Percentiles rank a stretch among this genome's conserved stretches.
These are phyloP conservation scores for Augochlora pura DNA, from an alignment of 1,140 invertebrate species.

Conservation along the genomic window DNA sequence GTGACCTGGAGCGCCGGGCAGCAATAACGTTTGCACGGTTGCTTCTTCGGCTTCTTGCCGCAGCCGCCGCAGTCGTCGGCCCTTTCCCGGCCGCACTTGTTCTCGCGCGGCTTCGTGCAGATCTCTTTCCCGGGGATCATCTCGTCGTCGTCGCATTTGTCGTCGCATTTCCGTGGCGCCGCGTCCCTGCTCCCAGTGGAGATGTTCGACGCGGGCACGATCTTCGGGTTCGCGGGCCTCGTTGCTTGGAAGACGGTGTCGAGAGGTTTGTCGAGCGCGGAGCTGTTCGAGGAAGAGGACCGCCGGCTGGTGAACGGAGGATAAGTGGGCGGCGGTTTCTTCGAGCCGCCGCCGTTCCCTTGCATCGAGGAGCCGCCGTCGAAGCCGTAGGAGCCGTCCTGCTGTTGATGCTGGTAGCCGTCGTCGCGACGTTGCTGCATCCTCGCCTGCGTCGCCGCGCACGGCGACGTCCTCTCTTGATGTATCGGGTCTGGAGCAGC, in stretches of 20 bases:
- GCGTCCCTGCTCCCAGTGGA: background rate
- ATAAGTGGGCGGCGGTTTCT: background rate
- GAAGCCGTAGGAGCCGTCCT: background rate
- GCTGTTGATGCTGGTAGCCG: background rate
- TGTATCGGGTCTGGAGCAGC: fast-evolving
- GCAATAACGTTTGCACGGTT: conserved; percentile 34
- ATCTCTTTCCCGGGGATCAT: background rate
- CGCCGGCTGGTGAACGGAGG: background rate
- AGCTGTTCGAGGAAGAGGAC: conserved; percentile 22
- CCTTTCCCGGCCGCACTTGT: background rate
- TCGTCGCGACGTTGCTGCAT: background rate
- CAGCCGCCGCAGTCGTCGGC: background rate
- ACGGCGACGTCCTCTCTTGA: background rate
- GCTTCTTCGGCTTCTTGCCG: background rate
- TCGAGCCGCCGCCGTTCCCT: background rate
- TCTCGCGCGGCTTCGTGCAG: conserved; percentile 1
- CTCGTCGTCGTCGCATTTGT: background rate
- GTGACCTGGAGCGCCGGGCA: background rate
- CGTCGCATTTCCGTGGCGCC: background rate
- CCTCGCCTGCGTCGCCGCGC: conserved; percentile 4
- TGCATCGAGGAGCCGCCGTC: background rate
- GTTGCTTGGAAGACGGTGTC: fast-evolving
- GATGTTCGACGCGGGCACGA: background rate
- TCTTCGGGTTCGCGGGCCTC: background rate
- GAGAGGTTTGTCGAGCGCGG: background rate